Percentiles rank a stretch among this genome's conserved stretches.
Evolutionary conservation across 2,797 vertebrate genomes (phyloP).

Genomic region (Hafferia zeledoni): DNA sequence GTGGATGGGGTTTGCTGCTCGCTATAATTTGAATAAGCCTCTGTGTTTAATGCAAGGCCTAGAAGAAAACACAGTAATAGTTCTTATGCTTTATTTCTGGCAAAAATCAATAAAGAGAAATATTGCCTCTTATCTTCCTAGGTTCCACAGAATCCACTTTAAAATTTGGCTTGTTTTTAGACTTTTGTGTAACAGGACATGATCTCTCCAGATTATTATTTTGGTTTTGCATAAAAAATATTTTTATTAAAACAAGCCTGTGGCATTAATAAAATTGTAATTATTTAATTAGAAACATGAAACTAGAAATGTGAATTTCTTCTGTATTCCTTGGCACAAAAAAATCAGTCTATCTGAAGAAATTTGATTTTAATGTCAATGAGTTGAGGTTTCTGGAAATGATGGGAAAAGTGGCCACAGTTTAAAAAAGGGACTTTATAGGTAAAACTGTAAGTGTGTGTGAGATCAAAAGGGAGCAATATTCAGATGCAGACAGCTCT

Average conservation of each 20-base stretch:
- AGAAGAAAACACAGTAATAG: slow-evolving; percentile 34
- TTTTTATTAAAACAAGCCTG: not conserved
- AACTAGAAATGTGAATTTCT: not conserved
- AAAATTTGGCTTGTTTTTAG: not conserved
- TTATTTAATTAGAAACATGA: not conserved
- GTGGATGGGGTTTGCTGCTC: slow-evolving; percentile 55
- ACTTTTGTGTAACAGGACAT: not conserved
- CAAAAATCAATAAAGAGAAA: slow-evolving; percentile 1
- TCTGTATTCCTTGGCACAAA: not conserved
- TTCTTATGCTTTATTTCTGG: slow-evolving; percentile 52
- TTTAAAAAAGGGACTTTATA: not conserved
- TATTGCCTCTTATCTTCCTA: not conserved
- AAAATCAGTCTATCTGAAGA: not conserved
- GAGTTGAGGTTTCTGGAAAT: slow-evolving; percentile 4
- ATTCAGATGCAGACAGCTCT: slow-evolving; percentile 40
- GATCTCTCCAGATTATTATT: not conserved
- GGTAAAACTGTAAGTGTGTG: not conserved
- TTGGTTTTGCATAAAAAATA: slow-evolving; percentile 26
- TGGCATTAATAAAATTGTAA: not conserved
- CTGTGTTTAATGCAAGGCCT: slow-evolving; percentile 44
- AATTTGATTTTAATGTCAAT: not conserved
- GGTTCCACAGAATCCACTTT: not conserved
- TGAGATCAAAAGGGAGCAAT: slow-evolving; percentile 47
- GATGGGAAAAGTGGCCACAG: not conserved
- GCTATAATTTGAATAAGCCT: slow-evolving; percentile 58